Base-by-base conservation (phyloP, 2,888 invertebrate species). In the Dicyrtoma fusca region DNA sequence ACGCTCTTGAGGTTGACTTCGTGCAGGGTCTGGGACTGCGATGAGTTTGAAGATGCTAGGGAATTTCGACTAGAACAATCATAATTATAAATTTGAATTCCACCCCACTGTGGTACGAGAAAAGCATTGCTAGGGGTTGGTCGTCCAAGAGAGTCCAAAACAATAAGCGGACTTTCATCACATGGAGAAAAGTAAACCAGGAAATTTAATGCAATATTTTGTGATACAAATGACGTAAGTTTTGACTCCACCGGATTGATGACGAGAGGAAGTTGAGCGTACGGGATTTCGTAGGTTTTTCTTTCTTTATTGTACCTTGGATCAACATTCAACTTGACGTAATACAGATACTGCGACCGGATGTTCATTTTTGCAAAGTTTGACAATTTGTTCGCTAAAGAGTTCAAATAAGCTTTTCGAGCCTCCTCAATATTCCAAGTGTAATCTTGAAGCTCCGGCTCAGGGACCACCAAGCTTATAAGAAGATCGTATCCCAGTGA, bases 161-260 rank as follows among this genome's bases (percentile, higher is more conserved):
- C 91, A 81, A 88, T 87, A 23, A 96, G 84, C 0, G 95, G 94
- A 45, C 90, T 87, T 68, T 86, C 86, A 51, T 87, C 85, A 82
- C 92, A 92, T 1, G 92, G 90, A 42, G 92, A 89, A 53, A 91
- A 87, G 84, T 94, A 96, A 1, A 94, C 86, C 10, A 95, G 90
- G 77, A 97, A 87, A 85, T 95, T 94, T 68, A 97, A 85, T 47
- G 90, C 89, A 0, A 95, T 92, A 80, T 90, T 88, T 75, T 89
- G 89, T 0, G 94, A 92, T 25, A 93, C 91, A 81, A 92, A 92
- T 17, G 92, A 90, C 74, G 92, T 86, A 45, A 95, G 86, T 84
- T 94, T 92, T 79, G 91, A 91, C 82, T 96, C 96, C 74, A 96
- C 85, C 0, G 92, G 90, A 0, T 95, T 95, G 65, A 96, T 91